A percentile compares a stretch with the other conserved stretches of the same genome.
These are phyloP conservation scores for Stichopus chloronotus DNA, from an alignment of 35 echinoderm and acorn worm genomes.

Conservation along the genomic window DNA sequence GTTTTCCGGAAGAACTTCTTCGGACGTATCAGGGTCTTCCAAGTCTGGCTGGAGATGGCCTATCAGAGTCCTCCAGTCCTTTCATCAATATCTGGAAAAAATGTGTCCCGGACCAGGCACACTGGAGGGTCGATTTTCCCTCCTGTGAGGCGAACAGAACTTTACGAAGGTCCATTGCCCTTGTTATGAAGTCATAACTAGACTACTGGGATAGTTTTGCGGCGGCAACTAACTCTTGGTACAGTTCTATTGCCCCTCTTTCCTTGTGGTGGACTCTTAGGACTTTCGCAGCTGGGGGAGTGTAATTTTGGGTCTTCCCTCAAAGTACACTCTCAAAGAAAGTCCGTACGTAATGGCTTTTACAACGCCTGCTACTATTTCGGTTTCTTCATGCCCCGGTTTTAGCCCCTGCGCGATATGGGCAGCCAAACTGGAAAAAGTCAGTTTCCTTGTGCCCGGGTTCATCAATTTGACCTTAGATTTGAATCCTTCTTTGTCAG, in stretches of 20 bases:
- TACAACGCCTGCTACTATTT: no score
- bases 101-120: constrained; percentile 65
- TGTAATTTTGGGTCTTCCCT: no score
- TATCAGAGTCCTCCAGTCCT: constrained; percentile 28
- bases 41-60: constrained; percentile 2
- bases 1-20: constrained; percentile 61
- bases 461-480: background rate
- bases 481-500: background rate
- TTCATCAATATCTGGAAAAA: constrained; percentile 51
- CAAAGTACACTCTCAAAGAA: no score
- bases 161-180: constrained; percentile 59
- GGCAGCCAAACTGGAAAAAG: no score
- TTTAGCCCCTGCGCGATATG: no score
- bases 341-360: no score
- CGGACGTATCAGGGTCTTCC: constrained; percentile 25
- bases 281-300: no score
- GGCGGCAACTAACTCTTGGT: no score
- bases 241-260: no score
- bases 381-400: no score
- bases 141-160: constrained; percentile 75
- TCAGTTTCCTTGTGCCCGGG: background rate
- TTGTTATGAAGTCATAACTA: constrained; percentile 57
- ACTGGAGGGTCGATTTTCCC: constrained; percentile 41
- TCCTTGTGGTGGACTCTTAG: no score
- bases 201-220: background rate